Base-by-base conservation (phyloP, 2,888 invertebrate species). In the Crioceris asparagi region DNA sequence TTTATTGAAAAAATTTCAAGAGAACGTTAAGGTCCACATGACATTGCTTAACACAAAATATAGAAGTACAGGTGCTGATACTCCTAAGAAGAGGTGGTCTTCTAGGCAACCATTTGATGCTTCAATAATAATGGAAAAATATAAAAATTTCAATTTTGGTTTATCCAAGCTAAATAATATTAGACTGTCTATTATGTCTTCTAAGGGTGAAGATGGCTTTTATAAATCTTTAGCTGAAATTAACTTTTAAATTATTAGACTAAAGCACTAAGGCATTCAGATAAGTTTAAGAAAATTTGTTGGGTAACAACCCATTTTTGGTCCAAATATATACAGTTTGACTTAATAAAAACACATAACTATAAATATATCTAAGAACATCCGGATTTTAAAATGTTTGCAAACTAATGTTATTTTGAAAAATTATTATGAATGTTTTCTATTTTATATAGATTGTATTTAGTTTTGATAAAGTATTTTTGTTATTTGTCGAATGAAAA, bases 21-120 rank as follows among this genome's bases (percentile, higher is more conserved):
- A 76, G 8, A 67, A 64, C 40, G 79, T 92, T 0, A 93, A 90
- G 60, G 60, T 94, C 2, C 94, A 94, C 58, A 75, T 84, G 38
- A 94, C 94, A 0, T 54, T 93, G 4, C 52, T 55, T 15, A 56
- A 56, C 27, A 54, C 55, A 10, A 55, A 53, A 40, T 55, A 56
- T 35, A 47, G 55, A 12, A 51, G 48, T 35, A 31, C n/a, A n/a
- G n/a, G 29, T 12, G 14, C 23, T 3, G 33, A 38, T 1, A 46
- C 37, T 26, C 46, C 49, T 2, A 50, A 39, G 52, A 62, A 54
- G 45, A 44, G 50, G 26, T 48, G 47, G 43, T 33, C 31, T 2
- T 55, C 50, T 39, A 48, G 55, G 37, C 46, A 65, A 51, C 66
- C 72, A 26, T 81, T 84, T 55, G 75, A 83, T 69, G 82, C 77